Conservation (phyloP, 2,113 vertebrate species). For the Hepsetus odoe region DNA sequence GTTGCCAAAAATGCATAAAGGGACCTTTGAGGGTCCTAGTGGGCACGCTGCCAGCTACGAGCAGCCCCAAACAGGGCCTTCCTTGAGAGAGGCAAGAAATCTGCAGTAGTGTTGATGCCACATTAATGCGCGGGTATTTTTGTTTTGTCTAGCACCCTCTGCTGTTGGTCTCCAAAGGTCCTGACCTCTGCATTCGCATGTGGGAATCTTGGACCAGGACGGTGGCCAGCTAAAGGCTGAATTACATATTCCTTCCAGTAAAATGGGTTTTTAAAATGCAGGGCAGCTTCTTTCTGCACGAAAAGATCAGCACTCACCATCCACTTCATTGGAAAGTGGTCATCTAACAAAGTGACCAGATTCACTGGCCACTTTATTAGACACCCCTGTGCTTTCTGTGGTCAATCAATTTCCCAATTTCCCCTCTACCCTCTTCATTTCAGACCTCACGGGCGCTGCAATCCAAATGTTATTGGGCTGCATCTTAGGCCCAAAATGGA, state of each 20-base stretch:
- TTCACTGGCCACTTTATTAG: not conserved
- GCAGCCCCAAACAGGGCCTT: constrained; percentile 53
- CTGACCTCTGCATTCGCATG: not conserved
- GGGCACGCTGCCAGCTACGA: constrained; percentile 58
- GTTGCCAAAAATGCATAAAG: constrained; percentile 70
- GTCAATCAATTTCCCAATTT: no score
- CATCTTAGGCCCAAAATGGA: no score
- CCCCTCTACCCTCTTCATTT: not conserved
- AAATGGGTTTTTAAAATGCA: not conserved
- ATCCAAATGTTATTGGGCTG: no score
- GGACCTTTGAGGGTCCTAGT: constrained; percentile 66
- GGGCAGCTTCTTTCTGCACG: not conserved
- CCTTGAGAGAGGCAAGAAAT: constrained; percentile 43
- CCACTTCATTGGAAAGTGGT: not conserved
- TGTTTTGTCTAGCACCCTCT: constrained; percentile 42
- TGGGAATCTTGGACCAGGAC: not conserved
- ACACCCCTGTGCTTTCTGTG: no score
- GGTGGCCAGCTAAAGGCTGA: not conserved
- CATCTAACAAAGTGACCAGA: not conserved
- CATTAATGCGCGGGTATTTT: constrained; percentile 31
- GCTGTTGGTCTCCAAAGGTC: not conserved
- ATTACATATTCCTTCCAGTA: not conserved
- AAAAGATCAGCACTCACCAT: not conserved
- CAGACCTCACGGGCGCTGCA: no score
- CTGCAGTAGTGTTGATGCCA: constrained; percentile 42